Evolutionary conservation across 2,113 vertebrate species (phyloP), one percentile per base, ranked within the genome.

Genomic region (Corapipo altera): DNA sequence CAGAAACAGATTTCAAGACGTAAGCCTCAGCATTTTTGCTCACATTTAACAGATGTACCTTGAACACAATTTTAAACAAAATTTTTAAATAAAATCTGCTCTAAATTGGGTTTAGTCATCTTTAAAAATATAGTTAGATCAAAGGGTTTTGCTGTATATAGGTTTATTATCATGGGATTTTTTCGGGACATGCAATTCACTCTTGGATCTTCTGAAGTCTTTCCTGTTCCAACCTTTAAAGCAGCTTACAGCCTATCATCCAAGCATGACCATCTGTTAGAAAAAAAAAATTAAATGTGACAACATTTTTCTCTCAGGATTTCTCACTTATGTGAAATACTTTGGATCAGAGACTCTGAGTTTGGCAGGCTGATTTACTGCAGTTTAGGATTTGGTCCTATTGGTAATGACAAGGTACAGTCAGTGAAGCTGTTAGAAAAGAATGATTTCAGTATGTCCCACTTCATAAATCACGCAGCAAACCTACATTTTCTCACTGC

Each of bases 71-170:
- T 92, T 93, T 27, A 51, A 92, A 43, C 12, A n/a, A 52, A 91
- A 64, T 17, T 49, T 82, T 91, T 92, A 83, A 87, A 93, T 89
- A 89, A 86, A 80, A 96, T n/a, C 46, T 48, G 24, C 78, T 57
- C 55, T 77, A 28, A 89, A 81, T 12, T 79, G 15, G 12, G 12
- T 55, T 94, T 93, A 10, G 8, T 94, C 24, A 69, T 77, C 89
- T 69, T 77, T 94, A 52, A 82, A 30, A 28, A 17, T 72, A 62
- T 15, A 37, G 12, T 82, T 65, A 87, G 24, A 95, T 35, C 80
- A 95, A 94, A 94, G 18, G 3, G 11, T 49, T 93, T 73, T 86
- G n/a, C 12, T 82, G 6, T 14, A 24, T 24, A 10, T 26, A 18
- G 8, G 65, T 73, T 73, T 39, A 39, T 13, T 55, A 8, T 5